Evolutionary conservation across 2,113 vertebrate genomes (phyloP).

Genomic region (Cettia cetti): DNA sequence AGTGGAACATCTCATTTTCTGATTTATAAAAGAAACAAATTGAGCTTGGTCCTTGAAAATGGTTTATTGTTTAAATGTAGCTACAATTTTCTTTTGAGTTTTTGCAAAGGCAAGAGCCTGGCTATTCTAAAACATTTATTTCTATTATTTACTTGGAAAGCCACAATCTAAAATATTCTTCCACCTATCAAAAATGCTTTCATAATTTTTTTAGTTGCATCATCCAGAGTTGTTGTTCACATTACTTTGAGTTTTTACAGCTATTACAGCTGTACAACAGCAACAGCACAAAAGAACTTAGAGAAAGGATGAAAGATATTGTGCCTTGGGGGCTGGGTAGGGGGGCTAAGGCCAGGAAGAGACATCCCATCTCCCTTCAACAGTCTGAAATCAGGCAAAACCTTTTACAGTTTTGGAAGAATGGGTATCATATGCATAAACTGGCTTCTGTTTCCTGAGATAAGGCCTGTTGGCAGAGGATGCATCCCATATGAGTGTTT

Average conservation of each 20-base stretch:
- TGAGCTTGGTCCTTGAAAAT: neutral
- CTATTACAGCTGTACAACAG: neutral
- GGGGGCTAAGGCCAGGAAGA: neutral
- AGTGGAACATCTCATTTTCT: neutral
- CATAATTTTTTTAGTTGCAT: neutral
- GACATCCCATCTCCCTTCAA: neutral
- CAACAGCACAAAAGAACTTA: neutral
- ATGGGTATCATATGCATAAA: neutral
- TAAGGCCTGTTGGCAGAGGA: rapidly evolving
- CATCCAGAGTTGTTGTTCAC: neutral
- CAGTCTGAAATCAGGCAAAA: neutral
- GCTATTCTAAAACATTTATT: neutral
- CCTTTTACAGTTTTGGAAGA: neutral
- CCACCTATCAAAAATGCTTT: neutral
- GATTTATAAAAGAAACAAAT: neutral
- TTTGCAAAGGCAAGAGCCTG: neutral
- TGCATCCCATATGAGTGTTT: neutral
- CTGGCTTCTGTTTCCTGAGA: neutral
- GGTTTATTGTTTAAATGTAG: neutral
- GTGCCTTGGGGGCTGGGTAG: neutral
- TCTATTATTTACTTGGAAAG: neutral
- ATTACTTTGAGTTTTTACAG: neutral
- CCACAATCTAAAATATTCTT: neutral
- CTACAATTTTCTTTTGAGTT: neutral
- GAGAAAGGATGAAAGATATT: neutral